phyloP scores from a whole-genome alignment of 2,888 invertebrate genomes.

The Thera britannica region DNA sequence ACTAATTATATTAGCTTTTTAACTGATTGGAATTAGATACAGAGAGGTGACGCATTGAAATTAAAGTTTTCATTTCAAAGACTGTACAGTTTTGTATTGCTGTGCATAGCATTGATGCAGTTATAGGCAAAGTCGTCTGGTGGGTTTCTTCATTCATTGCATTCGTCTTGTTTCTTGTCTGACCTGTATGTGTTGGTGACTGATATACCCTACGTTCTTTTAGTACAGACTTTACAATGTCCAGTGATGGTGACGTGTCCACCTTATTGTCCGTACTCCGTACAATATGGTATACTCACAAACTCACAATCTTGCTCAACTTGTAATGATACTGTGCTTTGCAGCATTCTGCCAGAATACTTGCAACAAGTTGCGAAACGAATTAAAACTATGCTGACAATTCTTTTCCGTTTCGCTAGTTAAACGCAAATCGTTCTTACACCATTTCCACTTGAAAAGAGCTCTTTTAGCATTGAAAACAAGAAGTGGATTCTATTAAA shows the following conservation, averaged over 20 bases:
- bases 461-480: slow-evolving; percentile 3
- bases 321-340: neutral
- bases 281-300: too few relatives aligned
- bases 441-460: too few relatives aligned
- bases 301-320: slow-evolving; percentile 2
- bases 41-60: too few relatives aligned
- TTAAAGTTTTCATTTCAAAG: neutral
- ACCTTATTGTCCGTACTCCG: too few relatives aligned
- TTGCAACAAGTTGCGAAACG: slow-evolving; percentile 2
- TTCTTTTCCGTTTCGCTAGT: slow-evolving; percentile 18
- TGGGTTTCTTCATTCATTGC: slow-evolving; percentile 15
- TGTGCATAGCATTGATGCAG: slow-evolving; percentile 7
- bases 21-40: neutral
- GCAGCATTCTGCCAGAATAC: slow-evolving; percentile 2
- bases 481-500: too few relatives aligned
- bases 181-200: slow-evolving; percentile 8
- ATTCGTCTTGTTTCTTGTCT: slow-evolving; percentile 18
- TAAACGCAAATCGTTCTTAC: slow-evolving; percentile 7
- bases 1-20: neutral
- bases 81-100: neutral
- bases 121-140: slow-evolving; percentile 4
- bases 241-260: too few relatives aligned
- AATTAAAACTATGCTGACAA: slow-evolving; percentile 4
- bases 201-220: neutral
- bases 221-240: too few relatives aligned